phyloP scores from a whole-genome alignment of 2,888 invertebrate species.

The Arctia plantaginis region DNA sequence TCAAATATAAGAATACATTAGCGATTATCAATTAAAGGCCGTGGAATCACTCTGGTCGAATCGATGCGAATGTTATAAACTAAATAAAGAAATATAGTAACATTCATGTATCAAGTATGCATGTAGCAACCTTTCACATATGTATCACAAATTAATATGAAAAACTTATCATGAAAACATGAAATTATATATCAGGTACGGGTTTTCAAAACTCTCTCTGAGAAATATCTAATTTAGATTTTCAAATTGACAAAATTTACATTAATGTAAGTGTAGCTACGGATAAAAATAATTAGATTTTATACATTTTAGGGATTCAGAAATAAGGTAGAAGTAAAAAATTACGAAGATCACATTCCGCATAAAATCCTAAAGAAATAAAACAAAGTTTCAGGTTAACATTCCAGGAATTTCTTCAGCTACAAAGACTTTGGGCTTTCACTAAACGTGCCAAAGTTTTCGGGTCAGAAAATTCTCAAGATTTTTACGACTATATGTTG shows the following conservation, averaged over 20 bases:
- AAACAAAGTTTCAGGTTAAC: slow-evolving; percentile 10
- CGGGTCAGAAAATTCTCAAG: slow-evolving; percentile 22
- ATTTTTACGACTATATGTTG: slow-evolving; percentile 14
- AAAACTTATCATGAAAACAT: too few species aligned
- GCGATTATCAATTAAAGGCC: too few species aligned
- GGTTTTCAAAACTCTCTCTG: too few species aligned
- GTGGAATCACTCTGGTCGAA: too few species aligned
- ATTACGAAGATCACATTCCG: slow-evolving; percentile 1
- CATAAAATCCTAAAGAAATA: slow-evolving; percentile 23
- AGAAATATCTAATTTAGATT: background rate
- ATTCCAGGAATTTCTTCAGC: slow-evolving; percentile 10
- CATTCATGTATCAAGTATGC: too few species aligned
- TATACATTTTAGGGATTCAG: background rate
- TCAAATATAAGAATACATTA: too few species aligned
- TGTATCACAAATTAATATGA: too few species aligned
- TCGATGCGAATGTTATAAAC: too few species aligned
- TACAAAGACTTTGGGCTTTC: slow-evolving; percentile 12
- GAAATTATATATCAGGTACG: too few species aligned
- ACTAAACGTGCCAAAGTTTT: slow-evolving; percentile 16
- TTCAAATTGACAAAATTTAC: accelerated
- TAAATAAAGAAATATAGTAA: too few species aligned
- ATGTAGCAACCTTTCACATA: too few species aligned
- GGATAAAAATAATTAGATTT: background rate
- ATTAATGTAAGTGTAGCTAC: background rate
- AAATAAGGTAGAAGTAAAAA: background rate